Base-by-base conservation (phyloP, 2,797 vertebrate genomes). In the Phrynocephalus forsythii region DNA sequence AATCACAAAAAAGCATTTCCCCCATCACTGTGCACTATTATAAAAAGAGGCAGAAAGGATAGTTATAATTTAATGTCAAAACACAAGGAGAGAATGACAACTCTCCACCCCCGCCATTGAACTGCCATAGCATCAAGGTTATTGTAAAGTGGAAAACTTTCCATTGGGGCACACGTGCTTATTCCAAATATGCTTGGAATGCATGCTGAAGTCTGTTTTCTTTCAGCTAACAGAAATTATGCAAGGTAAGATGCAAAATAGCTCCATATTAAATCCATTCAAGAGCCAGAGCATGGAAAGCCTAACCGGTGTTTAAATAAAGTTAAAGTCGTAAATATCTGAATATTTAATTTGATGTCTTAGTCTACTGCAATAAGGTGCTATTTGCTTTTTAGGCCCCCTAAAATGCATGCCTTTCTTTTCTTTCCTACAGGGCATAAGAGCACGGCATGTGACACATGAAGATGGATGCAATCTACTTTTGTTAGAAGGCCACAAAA, bases 1-100 rank as follows among this genome's bases (percentile, higher is more conserved):
- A 94, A 90, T 56, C 3, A 89, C 66, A 88, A 71, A 87, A 90
- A 94, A 77, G 67, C 84, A 85, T 1, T 81, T 73, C 86, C 26
- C 67, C 91, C 77, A 92, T n/a, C 1, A 89, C 73, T 82, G 82
- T 48, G 6, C 24, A 72, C 3, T 71, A 66, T 10, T 20, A 76
- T 50, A 68, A 91, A 86, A 93, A 81, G 33, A 77, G 50, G 5
- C 84, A 38, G 94, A 91, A 93, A 30, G 0, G 82, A 87, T 30
- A 44, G 66, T 18, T 63, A 71, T 7, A 91, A 90, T 48, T 89
- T 6, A 89, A 76, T 69, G 83, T 50, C 86, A 90, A 91, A 71
- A 77, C 5, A 83, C 68, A 69, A 77, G 48, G 38, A 38, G 73
- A 67, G 11, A 52, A 84, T 75, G 38, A 60, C 48, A 20, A 1